Evolutionary conservation across 2,888 invertebrate species (phyloP), one percentile per base, ranked within the genome.

Genomic region (Muscina levida): DNA sequence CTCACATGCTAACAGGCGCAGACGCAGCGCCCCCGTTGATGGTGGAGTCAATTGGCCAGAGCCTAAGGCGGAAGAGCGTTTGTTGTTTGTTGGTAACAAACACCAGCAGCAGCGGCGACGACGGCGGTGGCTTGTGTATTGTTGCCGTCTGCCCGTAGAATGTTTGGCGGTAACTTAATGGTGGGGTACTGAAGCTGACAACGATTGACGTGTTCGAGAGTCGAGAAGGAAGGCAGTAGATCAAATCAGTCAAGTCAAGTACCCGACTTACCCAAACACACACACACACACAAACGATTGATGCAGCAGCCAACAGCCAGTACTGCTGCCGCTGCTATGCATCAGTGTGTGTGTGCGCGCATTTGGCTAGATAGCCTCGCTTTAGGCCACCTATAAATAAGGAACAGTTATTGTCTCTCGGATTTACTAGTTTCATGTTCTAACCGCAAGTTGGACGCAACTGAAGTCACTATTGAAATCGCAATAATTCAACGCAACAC

Each of bases 381-480:
- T 87, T 86, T 86, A 83, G 86, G 85, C 87, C 85, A 62, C 62
- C 89, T 90, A 90, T 90, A 90, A 90, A 90, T 89, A 89, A 89
- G 89, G 89, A 87, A 89, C 77, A 81, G 22, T 82, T 73, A 84
- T 73, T 85, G 83, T 83, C 84, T 86, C 86, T 87, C 86, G 82
- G 86, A 76, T 85, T 87, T 86, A 87, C 85, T 86, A 85, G 86
- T 86, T 86, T 84, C 83, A 85, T 86, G 86, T 87, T 87, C 87
- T 87, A 87, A 87, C 85, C 86, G 84, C 83, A 83, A 85, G 85
- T 84, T 83, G 83, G 71, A 82, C 72, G 79, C 74, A 51, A 17
- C 37, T 4, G 13, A 48, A 39, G 39, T 72, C 24, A 26, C n/a
- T 39, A 24, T 15, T 26, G 65, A 26, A 26, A 51, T 3, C 13